Percentiles rank a stretch among this genome's conserved stretches.
Evolutionary conservation across 2,113 vertebrate genomes (phyloP).

Genomic region (Myiagra hebetior): DNA sequence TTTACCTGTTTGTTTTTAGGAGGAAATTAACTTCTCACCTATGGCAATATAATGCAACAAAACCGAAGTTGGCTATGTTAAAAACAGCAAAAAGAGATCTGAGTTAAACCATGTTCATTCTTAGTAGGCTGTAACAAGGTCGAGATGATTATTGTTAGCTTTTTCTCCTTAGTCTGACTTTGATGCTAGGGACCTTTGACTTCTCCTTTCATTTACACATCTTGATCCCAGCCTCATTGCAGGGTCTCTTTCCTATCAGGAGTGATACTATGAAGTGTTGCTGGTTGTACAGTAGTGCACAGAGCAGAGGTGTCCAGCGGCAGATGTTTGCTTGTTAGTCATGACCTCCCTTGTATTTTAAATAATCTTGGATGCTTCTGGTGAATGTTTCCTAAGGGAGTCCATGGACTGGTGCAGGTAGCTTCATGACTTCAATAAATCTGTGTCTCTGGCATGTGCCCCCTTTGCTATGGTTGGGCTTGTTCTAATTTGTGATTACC

Average conservation of each 20-base stretch:
- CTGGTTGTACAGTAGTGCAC: not conserved
- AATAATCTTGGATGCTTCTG: not conserved
- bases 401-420: not conserved
- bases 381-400: not conserved
- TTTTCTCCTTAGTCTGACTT: not conserved
- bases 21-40: not conserved
- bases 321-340: not conserved
- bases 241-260: not conserved
- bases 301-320: not conserved
- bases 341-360: not conserved
- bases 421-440: not conserved
- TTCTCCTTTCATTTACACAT: not conserved
- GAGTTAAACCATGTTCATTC: not conserved
- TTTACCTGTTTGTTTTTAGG: not conserved
- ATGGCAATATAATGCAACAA: not conserved
- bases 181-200: not conserved
- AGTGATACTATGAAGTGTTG: not conserved
- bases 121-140: not conserved
- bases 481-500: not conserved
- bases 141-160: not conserved
- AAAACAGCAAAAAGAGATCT: not conserved
- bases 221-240: not conserved
- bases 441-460: not conserved
- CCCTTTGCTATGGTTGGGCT: not conserved
- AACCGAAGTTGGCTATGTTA: not conserved